phyloP scores from a whole-genome alignment of 1,140 invertebrate species.

The Aphis craccivora region DNA sequence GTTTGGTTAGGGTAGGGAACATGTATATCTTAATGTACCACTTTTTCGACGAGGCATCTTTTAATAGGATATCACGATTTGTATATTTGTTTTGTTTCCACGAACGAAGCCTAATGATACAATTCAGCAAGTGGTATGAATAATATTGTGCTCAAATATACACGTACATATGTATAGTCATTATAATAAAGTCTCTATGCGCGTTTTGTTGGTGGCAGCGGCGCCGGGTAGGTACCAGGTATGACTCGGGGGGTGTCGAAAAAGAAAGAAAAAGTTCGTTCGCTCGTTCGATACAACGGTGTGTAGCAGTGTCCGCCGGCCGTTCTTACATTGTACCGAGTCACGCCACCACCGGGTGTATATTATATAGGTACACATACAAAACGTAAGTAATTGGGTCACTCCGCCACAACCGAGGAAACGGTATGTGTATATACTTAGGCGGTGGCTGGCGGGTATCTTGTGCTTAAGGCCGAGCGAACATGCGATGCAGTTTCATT shows the following conservation, averaged over 20 bases:
- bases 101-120: not conserved
- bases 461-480: not conserved
- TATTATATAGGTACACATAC: not conserved
- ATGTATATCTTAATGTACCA: not conserved
- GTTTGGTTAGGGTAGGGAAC: not conserved
- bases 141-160: not conserved
- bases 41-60: not conserved
- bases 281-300: not conserved
- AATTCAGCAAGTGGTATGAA: not conserved
- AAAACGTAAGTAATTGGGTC: slow-evolving; percentile 38
- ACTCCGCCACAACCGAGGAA: not conserved
- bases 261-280: not conserved
- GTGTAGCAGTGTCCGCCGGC: not conserved
- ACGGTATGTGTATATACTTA: slow-evolving; percentile 14
- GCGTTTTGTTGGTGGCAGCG: not conserved
- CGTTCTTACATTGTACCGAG: slow-evolving; percentile 34
- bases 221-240: not conserved
- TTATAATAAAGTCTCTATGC: not conserved
- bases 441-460: not conserved
- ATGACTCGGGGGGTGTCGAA: not conserved
- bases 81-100: not conserved
- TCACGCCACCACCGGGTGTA: not conserved
- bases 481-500: slow-evolving; percentile 45
- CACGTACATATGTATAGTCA: not conserved
- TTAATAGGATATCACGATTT: not conserved